Conservation (phyloP, 2,888 invertebrate genomes). For the Tetranychus piercei region DNA sequence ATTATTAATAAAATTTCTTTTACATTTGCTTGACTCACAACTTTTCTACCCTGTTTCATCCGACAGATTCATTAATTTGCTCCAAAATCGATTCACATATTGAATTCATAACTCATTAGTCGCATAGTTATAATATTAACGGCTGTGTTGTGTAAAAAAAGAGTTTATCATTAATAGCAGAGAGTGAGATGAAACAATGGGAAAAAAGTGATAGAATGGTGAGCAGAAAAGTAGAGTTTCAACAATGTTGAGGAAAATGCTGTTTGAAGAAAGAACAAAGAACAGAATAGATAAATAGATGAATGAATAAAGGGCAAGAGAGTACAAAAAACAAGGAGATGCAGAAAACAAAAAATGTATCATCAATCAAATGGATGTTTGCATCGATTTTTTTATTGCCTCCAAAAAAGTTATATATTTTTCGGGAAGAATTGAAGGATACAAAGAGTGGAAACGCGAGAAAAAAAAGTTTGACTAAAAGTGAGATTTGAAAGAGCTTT, state of each 20-base stretch:
- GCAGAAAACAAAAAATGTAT: neutral
- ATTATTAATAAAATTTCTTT: no score
- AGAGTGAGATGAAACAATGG: neutral
- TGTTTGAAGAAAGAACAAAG: neutral
- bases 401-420: neutral
- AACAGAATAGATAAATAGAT: neutral
- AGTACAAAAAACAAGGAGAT: neutral
- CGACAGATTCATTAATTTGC: no score
- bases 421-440: no score
- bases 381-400: neutral
- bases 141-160: no score
- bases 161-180: no score
- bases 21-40: no score
- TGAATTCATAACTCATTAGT: no score
- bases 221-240: neutral
- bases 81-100: no score
- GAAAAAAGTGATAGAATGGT: neutral
- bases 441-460: no score
- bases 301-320: neutral
- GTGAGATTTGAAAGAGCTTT: neutral
- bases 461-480: neutral
- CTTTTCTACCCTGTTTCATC: no score
- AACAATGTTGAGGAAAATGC: neutral
- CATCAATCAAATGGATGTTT: conserved; percentile 1
- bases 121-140: no score